Base-by-base conservation (phyloP, 2,888 invertebrate genomes). In the Dasysyrphus tricinctus region DNA sequence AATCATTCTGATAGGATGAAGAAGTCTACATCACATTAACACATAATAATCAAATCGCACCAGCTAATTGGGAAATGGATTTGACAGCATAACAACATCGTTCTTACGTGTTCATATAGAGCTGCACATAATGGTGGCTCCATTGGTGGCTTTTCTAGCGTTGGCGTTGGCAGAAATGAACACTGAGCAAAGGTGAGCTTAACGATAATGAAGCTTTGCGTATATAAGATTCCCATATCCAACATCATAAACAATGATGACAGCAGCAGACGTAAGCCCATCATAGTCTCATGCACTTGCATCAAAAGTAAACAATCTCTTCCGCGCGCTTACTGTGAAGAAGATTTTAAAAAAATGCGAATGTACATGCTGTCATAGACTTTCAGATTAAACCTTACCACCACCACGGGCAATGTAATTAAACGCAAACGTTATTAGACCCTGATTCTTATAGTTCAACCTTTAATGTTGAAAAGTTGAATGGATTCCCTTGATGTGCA, bases 251-350 rank as follows among this genome's bases (percentile, higher is more conserved):
- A 63, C 74, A 63, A 42, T 63, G 24, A 49, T 51, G 44, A 39
- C 32, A 56, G 19, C 29, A 54, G 16, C 24, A 14, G 42, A 19
- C 11, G 14, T 42, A 39, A 32, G 16, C 56, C 11, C 57, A 57
- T 44, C 12, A 56, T 14, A 37, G 19, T 69, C 69, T 63, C 74
- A 59, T 49, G 51, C 39, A 51, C 6, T 57, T 11, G 9, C 42
- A 44, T 6, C 44, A 29, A 63, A n/a, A 63, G 54, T 34, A n/a
- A 44, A 75, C 75, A 75, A 65, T 75, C 65, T 75, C 65, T 75
- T 75, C 44, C 65, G 65, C 39, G 65, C 75, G 5, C 14, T 75
- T 54, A 34, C 9, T 24, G 14, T 51, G 24, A 51, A n/a, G n/a
- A n/a, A n/a, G n/a, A n/a, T 9, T 14, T 14, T 12, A 14, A 5